These are phyloP conservation scores for Gibbula magus DNA, from an alignment of 2,888 invertebrate species.

Conservation along the genomic window DNA sequence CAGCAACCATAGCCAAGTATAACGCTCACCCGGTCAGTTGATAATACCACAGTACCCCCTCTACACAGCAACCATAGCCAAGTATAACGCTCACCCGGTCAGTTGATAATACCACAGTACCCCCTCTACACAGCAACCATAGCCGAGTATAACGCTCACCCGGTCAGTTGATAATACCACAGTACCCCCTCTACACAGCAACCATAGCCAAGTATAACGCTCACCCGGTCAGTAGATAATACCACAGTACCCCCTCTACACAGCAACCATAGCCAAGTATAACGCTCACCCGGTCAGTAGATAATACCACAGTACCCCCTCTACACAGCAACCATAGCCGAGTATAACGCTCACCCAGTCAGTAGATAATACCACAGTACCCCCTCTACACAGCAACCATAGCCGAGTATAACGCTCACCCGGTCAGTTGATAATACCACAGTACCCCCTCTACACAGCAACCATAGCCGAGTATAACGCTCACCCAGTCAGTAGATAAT, in stretches of 20 bases:
- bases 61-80: conserved; percentile 95
- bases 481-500: conserved; percentile 80
- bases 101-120: conserved; percentile 90
- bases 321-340: conserved; percentile 95
- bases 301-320: conserved; percentile 97
- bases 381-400: conserved; percentile 97
- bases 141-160: conserved; percentile 90
- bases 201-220: conserved; percentile 94
- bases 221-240: conserved; percentile 80
- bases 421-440: conserved; percentile 85
- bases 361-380: conserved; percentile 90
- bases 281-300: conserved; percentile 81
- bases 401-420: conserved; percentile 90
- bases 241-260: conserved; percentile 98
- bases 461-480: conserved; percentile 94
- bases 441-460: conserved; percentile 98
- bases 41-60: conserved; percentile 97
- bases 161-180: conserved; percentile 85
- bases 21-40: conserved; percentile 81
- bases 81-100: conserved; percentile 87
- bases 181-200: conserved; percentile 98
- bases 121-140: conserved; percentile 97
- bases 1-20: conserved; percentile 95
- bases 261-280: conserved; percentile 95
- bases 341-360: conserved; percentile 87